Evolutionary conservation across 2,113 vertebrate species (phyloP), one percentile per base, ranked within the genome.

Genomic region (Paramisgurnus dabryanus): DNA sequence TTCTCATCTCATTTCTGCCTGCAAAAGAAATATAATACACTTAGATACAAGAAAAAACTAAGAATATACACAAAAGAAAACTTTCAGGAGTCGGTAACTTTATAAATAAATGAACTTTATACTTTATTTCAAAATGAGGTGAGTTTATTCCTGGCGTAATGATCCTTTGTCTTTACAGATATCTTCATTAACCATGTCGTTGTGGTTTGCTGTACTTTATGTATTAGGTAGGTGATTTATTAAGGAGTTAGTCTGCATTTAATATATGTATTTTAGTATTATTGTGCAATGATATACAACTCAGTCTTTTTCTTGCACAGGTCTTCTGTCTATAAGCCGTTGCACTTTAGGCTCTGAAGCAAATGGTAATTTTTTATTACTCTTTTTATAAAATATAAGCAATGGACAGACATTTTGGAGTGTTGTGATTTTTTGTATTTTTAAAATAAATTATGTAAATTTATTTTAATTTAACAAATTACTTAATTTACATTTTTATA

Each of bases 281-380:
- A n/a, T 13, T 47, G 8, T 73, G 2, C 22, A 40, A 53, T 63
- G 9, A 17, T 39, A 17, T 4, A 34, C 9, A 4, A n/a, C 47
- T 47, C 17, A 71, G 6, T 11, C 4, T n/a, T 79, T 80, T 18
- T 39, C 67, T 60, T 22, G 2, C 60, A 76, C 74, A 89, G 88
- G 85, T 70, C 61, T 87, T 78, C 67, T 87, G 74, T 79, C 53
- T 81, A 10, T 87, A 68, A 81, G 71, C 27, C 57, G 49, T 80
- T 82, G 66, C 71, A 77, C 82, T 39, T 85, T 72, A 60, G 86
- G 85, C 78, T 78, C 77, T 50, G 85, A 87, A 66, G 70, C 80
- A 71, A 83, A 40, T 77, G 85, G 84, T 87, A 82, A 80, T 82
- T 39, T 69, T 68, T 49, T 5, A 9, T 15, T 53, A 49, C 17